Evolutionary conservation across 2,113 vertebrate genomes (phyloP), one percentile per base, ranked within the genome.

Genomic region (Forbesichthys agassizii): DNA sequence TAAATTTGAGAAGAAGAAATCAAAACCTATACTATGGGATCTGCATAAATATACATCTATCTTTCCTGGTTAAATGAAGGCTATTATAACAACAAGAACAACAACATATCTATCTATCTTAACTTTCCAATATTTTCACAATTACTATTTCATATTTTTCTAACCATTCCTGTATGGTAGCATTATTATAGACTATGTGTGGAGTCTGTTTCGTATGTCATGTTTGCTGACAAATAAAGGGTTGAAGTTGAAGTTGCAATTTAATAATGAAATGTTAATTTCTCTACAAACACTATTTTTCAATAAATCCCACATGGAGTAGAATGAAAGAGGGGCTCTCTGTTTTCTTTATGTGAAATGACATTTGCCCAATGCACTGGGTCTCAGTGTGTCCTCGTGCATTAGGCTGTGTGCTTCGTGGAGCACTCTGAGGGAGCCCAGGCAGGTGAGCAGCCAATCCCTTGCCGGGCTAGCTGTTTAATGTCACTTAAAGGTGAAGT

Each of bases 321-420:
- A 1, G 47, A 71, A 33, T 48, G 36, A 83, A 62, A 63, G 55
- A 14, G 54, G 46, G 4, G 66, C n/a, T 3, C 67, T 85, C 79
- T 85, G 61, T 87, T 83, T 89, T 77, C 68, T 83, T 86, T 84
- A 78, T 68, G 66, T 77, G 58, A 88, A 87, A 86, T 75, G 66
- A 18, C 63, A 67, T 83, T 80, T 83, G 49, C 77, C 78, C 2
- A 48, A 12, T 54, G 69, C 55, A 54, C 66, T 16, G 51, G 68
- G 59, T 68, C 81, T 81, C 79, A 82, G 73, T 87, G 73, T 74
- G 66, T 79, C 74, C 68, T 79, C 77, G 80, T 84, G 79, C 78
- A 86, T 87, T 83, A 82, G 74, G 62, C 68, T 63, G 8, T 11
- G 9, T 16, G 18, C 56, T 11, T 20, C 12, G 72, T 67, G 79